These are phyloP conservation scores for Euphonia xanthogaster DNA, from an alignment of 2,797 vertebrate species.

Conservation along the genomic window DNA sequence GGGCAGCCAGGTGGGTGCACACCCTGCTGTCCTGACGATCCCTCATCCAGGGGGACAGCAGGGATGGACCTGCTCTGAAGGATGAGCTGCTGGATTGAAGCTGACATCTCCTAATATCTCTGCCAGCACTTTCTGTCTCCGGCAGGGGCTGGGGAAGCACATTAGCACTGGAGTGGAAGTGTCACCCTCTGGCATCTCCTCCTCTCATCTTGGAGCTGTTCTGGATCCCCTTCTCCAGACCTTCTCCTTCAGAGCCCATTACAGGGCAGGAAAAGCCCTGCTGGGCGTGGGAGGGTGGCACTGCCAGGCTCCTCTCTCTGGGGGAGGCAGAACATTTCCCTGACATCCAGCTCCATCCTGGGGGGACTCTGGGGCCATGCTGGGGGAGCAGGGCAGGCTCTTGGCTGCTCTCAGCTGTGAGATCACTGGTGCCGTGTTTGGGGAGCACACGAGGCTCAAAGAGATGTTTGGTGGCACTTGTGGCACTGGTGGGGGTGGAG, in stretches of 20 bases:
- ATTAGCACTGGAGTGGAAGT: constrained; percentile 41
- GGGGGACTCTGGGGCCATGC: accelerated
- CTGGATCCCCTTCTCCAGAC: constrained; percentile 17
- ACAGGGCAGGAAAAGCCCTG: neutral
- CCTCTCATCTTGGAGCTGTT: constrained; percentile 26
- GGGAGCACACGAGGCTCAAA: neutral
- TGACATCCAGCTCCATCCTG: accelerated
- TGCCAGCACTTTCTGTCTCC: constrained; percentile 40
- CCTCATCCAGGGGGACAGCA: neutral
- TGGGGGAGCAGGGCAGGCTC: neutral
- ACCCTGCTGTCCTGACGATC: neutral
- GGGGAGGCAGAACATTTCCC: neutral
- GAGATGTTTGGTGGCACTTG: neutral
- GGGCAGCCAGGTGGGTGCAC: neutral
- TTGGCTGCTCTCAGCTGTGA: neutral
- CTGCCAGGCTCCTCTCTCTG: neutral
- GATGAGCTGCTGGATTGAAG: constrained; percentile 51
- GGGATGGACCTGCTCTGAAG: constrained; percentile 35
- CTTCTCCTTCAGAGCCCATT: neutral
- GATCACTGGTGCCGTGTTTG: accelerated
- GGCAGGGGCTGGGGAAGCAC: constrained; percentile 18
- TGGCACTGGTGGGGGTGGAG: accelerated
- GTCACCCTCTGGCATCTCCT: constrained; percentile 67
- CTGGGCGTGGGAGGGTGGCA: neutral
- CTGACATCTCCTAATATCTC: constrained; percentile 44